Evolutionary conservation across 2,797 vertebrate genomes (phyloP), one percentile per base, ranked within the genome.

Genomic region (Fundulus diaphanus): DNA sequence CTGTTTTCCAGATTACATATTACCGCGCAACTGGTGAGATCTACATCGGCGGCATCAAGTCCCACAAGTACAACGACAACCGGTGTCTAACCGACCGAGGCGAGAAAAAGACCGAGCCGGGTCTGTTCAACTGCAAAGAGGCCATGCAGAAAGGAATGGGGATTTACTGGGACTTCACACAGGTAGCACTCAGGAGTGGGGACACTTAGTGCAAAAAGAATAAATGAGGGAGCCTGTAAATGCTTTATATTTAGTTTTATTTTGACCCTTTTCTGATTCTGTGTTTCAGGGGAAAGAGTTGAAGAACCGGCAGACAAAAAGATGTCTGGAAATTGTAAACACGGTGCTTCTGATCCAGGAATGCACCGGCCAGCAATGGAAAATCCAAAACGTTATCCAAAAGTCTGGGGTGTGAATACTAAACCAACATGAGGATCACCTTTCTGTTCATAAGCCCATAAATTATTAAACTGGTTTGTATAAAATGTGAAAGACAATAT

Each of bases 21-120:
- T 93, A 92, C 73, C 82, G 76, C 2, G 1, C 0, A 16, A 85
- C 1, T 68, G 93, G 95, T 16, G 93, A 95, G 77, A 54, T 95
- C 49, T 94, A 94, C 72, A 73, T 95, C 0, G 95, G 94, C 0
- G 89, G 87, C 20, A 89, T 95, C 40, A 93, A 91, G 75, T 93
- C 93, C 59, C 93, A 95, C 77, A 94, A 74, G 33, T 94, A 95
- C 86, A 93, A 90, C 7, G 87, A 88, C 59, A 95, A 95, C 79
- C 85, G 90, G 0, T 96, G 95, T 75, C 52, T 96, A 29, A 49
- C 87, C 7, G 94, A 94, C 33, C 1, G 12, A 0, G 90, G 90
- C 3, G 40, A 66, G 3, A 61, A 80, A 1, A 85, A 85, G 57
- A 77, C 70, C 0, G 69, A 73, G 24, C 92, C 94, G 1, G 88